A percentile compares a stretch with the other conserved stretches of the same genome.
phyloP scores from a whole-genome alignment of 23 tunicate species.

The Halocynthia roretzi region DNA sequence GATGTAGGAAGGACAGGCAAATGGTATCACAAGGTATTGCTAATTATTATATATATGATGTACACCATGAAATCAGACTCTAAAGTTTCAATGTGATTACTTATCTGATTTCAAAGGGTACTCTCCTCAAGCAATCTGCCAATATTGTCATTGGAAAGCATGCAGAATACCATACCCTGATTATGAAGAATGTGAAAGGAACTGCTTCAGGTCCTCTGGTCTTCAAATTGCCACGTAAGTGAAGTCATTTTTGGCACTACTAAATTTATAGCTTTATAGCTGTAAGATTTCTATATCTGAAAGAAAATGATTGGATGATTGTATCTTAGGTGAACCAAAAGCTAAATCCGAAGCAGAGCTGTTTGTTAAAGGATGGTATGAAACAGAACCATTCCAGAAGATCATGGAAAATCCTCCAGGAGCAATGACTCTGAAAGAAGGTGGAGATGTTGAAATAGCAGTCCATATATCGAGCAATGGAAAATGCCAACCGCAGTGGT shows the following conservation, averaged over 20 bases:
- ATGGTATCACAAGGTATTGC: conserved; percentile 47
- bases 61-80: neutral
- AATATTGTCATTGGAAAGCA: conserved; percentile 36
- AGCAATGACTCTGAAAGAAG: conserved; percentile 8
- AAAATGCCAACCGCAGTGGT: conserved; percentile 30
- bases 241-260: neutral
- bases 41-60: neutral
- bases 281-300: neutral
- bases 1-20: conserved; percentile 24
- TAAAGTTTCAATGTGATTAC: neutral
- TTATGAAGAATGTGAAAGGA: conserved; percentile 32
- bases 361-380: conserved; percentile 36
- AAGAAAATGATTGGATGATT: neutral
- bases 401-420: conserved; percentile 24
- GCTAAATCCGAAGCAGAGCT: conserved; percentile 7
- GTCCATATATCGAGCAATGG: conserved; percentile 24
- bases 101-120: conserved; percentile 1
- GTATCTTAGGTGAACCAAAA: conserved; percentile 29
- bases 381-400: conserved; percentile 56
- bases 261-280: neutral
- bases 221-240: conserved; percentile 31
- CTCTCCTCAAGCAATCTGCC: conserved; percentile 21
- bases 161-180: conserved; percentile 30
- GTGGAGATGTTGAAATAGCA: conserved; percentile 23
- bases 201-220: conserved; percentile 32